These are phyloP conservation scores for Lysiphlebus fabarum DNA, from an alignment of 1,140 invertebrate genomes.

Conservation along the genomic window DNA sequence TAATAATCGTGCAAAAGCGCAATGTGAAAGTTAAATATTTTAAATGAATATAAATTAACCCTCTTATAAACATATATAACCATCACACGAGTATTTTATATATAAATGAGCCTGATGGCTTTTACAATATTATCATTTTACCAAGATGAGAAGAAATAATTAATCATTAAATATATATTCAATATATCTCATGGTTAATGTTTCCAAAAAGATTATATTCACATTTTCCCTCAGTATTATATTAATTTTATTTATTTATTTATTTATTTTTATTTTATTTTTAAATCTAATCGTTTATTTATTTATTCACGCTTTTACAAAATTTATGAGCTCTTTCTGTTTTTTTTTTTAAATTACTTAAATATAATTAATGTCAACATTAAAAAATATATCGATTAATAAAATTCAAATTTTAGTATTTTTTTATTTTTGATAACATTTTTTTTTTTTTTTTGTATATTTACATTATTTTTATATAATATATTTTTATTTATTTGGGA, in stretches of 20 bases:
- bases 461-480: no score
- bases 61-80: no score
- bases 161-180: constrained; percentile 23
- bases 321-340: no score
- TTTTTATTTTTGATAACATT: no score
- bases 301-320: neutral
- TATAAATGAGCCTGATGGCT: neutral
- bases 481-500: no score
- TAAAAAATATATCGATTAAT: neutral
- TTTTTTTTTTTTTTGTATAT: no score
- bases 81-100: no score
- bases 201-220: constrained; percentile 20
- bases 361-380: neutral
- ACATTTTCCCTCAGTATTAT: constrained; percentile 2
- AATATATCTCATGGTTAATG: constrained; percentile 25
- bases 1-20: no score
- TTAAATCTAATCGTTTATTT: neutral
- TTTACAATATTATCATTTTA: neutral
- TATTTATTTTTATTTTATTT: no score
- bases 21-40: no score
- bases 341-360: neutral
- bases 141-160: constrained; percentile 4
- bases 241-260: neutral
- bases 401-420: no score
- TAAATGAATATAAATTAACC: no score